These are phyloP conservation scores for Neosilurus hyrtlii DNA, from an alignment of 2,797 vertebrate species.

Conservation along the genomic window DNA sequence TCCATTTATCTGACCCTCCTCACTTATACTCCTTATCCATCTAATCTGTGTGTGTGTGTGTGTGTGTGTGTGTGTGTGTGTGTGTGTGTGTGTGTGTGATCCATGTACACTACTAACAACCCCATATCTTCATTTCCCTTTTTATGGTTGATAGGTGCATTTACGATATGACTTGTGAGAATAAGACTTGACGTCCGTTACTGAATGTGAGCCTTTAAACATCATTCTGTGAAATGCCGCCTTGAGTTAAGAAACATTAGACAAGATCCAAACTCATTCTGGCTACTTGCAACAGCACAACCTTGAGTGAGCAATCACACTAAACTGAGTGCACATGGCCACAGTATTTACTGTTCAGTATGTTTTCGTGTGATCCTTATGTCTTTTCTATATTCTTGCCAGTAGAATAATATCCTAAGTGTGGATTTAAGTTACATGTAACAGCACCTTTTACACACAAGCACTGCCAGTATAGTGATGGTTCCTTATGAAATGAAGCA, in stretches of 20 bases:
- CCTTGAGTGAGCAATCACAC: constrained; percentile 72
- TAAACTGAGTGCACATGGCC: constrained; percentile 63
- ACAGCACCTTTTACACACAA: constrained; percentile 70
- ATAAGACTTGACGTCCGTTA: not conserved
- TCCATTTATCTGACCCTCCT: constrained; percentile 50
- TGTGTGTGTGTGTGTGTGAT: not conserved
- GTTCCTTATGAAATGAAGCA: constrained; percentile 75
- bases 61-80: not conserved
- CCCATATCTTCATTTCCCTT: not conserved
- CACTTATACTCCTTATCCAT: constrained; percentile 27
- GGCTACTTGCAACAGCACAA: constrained; percentile 71
- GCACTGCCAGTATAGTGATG: constrained; percentile 69
- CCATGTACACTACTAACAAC: not conserved
- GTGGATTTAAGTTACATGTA: constrained; percentile 66
- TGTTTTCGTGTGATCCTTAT: constrained; percentile 5
- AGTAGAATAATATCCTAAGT: not conserved
- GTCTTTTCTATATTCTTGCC: constrained; percentile 53
- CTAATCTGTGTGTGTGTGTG: constrained; percentile 3
- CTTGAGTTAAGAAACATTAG: constrained; percentile 67
- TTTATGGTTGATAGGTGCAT: not conserved
- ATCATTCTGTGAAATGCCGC: not conserved
- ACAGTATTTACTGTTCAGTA: constrained; percentile 1
- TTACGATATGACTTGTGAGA: not conserved
- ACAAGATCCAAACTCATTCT: constrained; percentile 63
- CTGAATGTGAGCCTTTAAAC: not conserved